phyloP scores from a whole-genome alignment of 2,888 invertebrate genomes.

The Stenurella melanura region DNA sequence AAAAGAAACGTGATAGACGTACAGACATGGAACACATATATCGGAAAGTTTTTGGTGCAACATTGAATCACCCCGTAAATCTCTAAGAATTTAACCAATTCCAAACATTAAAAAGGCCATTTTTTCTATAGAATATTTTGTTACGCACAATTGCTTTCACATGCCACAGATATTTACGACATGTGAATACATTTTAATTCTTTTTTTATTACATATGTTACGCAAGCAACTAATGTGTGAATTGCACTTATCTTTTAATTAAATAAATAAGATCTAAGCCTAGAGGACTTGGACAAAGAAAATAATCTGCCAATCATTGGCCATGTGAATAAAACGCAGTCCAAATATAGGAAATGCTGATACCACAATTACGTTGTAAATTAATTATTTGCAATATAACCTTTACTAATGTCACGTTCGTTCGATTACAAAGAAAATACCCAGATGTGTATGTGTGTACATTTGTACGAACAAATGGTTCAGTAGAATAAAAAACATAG shows the following conservation, averaged over 20 bases:
- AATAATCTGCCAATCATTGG: conserved; percentile 5
- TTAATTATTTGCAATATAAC: conserved; percentile 29
- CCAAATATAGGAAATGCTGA: conserved; percentile 26
- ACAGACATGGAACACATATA: too few relatives aligned
- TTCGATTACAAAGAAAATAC: conserved; percentile 13
- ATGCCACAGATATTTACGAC: conserved; percentile 15
- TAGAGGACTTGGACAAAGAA: conserved; percentile 13
- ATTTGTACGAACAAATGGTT: conserved; percentile 4
- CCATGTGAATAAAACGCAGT: conserved; percentile 16
- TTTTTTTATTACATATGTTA: background rate
- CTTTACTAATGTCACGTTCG: conserved; percentile 32
- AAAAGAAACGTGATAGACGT: too few relatives aligned
- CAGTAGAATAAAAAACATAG: conserved; percentile 2
- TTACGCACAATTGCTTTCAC: background rate
- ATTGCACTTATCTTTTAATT: conserved; percentile 14
- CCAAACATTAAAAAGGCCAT: background rate
- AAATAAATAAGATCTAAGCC: conserved; percentile 19
- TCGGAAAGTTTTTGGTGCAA: too few relatives aligned
- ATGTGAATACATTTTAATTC: background rate
- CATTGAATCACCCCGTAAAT: too few relatives aligned
- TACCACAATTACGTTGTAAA: conserved; percentile 24
- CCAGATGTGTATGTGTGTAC: conserved; percentile 20
- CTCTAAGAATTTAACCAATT: background rate
- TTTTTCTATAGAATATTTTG: background rate
- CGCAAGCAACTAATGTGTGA: background rate